phyloP scores from a whole-genome alignment of 2,797 vertebrate genomes.

The Sebastes iracundus region DNA sequence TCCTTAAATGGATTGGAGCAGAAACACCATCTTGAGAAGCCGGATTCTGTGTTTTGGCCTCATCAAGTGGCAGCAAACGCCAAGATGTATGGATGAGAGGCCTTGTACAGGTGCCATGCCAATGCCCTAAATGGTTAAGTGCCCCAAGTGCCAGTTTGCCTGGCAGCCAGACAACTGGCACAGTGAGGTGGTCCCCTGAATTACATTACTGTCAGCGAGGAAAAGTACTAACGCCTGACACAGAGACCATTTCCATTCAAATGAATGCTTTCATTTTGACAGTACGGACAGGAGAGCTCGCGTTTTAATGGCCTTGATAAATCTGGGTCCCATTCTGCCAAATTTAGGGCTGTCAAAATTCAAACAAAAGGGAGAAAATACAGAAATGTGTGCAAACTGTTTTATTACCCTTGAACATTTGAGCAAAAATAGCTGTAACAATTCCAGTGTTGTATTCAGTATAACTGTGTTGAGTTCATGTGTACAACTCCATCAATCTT shows the following conservation, averaged over 20 bases:
- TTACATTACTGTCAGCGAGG: conserved; percentile 79
- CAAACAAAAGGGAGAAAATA: conserved; percentile 31
- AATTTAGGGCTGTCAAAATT: background rate
- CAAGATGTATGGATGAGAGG: conserved; percentile 73
- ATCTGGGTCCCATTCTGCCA: conserved; percentile 38
- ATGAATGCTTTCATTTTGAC: conserved; percentile 70
- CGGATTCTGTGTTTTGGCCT: conserved; percentile 66
- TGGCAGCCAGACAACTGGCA: conserved; percentile 83
- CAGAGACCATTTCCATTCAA: conserved; percentile 62
- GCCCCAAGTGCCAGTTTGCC: conserved; percentile 75
- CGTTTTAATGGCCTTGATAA: conserved; percentile 61
- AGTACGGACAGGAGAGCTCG: conserved; percentile 39
- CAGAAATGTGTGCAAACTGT: background rate
- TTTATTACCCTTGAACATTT: conserved; percentile 6
- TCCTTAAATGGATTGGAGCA: conserved; percentile 64
- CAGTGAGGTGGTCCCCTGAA: conserved; percentile 64
- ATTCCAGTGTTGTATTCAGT: background rate
- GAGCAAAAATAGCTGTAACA: background rate
- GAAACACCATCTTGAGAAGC: conserved; percentile 49
- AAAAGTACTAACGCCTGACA: conserved; percentile 71
- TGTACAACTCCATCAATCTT: background rate
- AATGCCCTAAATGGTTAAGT: conserved; percentile 83
- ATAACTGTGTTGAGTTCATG: background rate
- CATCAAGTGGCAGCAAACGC: conserved; percentile 48
- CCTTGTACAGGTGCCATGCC: conserved; percentile 70